A percentile compares a stretch with the other conserved stretches of the same genome.
These are phyloP conservation scores for Hyles lineata DNA, from an alignment of 2,888 invertebrate genomes.

Conservation along the genomic window DNA sequence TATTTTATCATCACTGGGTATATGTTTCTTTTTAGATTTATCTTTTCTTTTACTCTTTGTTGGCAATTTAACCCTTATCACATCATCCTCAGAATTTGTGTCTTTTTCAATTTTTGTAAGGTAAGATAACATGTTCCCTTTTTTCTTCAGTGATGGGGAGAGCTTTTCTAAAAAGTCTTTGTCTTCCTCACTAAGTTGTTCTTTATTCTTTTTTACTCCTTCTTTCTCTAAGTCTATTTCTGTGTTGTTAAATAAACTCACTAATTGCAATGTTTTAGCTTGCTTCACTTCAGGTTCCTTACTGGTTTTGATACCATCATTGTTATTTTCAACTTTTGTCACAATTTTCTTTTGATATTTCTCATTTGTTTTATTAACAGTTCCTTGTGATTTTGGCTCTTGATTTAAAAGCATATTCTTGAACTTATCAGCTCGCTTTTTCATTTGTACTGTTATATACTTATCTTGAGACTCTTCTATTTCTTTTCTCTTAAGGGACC, in stretches of 20 bases:
- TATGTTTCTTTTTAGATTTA: constrained; percentile 51
- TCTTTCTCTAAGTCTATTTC: constrained; percentile 45
- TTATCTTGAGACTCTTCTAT: constrained; percentile 83
- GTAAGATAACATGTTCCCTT: constrained; percentile 86
- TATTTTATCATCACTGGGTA: constrained; percentile 35
- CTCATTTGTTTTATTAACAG: constrained; percentile 34
- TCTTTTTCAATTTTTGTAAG: constrained; percentile 82
- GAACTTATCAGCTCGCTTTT: constrained; percentile 85
- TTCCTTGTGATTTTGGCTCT: constrained; percentile 46
- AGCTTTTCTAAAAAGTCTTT: constrained; percentile 81
- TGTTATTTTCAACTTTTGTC: constrained; percentile 35
- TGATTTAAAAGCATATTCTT: constrained; percentile 75
- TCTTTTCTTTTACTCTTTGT: constrained; percentile 61
- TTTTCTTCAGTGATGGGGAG: constrained; percentile 84
- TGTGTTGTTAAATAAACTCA: constrained; percentile 57
- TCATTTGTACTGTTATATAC: constrained; percentile 84
- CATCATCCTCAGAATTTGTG: constrained; percentile 49
- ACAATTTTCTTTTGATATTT: constrained; percentile 35
- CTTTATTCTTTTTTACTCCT: constrained; percentile 44
- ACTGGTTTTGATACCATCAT: constrained; percentile 33
- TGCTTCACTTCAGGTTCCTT: constrained; percentile 39
- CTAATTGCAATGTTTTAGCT: constrained; percentile 53
- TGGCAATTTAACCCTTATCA: constrained; percentile 69
- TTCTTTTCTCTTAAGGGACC: constrained; percentile 85
- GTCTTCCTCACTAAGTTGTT: constrained; percentile 62